Percentiles rank a stretch among this genome's conserved stretches.
These are phyloP conservation scores for Callithrix jacchus DNA, from an alignment of 2,113 vertebrate genomes.

Conservation along the genomic window DNA sequence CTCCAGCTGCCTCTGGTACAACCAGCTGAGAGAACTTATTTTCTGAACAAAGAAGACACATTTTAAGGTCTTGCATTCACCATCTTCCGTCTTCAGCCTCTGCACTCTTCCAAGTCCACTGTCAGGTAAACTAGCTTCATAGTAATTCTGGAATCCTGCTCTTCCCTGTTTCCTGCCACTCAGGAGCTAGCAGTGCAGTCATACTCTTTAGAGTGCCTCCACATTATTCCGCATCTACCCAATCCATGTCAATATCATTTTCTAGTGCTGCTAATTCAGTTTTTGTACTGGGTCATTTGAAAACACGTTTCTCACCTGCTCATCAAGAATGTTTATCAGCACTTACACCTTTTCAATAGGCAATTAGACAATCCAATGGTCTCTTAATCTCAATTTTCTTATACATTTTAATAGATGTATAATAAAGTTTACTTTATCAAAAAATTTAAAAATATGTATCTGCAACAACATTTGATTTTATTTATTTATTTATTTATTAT, in stretches of 20 bases:
- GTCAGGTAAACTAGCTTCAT: neutral
- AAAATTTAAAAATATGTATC: neutral
- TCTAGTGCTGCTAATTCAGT: neutral
- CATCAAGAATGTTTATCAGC: neutral
- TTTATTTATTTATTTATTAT: no score
- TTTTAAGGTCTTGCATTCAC: neutral
- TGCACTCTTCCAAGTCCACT: neutral
- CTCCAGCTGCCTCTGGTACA: neutral
- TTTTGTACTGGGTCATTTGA: neutral
- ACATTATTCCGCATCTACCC: neutral
- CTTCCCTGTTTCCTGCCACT: no score
- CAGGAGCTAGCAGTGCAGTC: neutral
- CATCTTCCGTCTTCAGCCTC: neutral
- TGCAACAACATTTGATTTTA: neutral
- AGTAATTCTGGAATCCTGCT: neutral
- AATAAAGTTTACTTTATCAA: neutral
- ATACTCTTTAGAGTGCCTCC: neutral
- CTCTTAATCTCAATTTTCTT: neutral
- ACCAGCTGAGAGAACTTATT: neutral
- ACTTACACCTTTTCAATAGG: neutral
- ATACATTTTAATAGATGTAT: neutral
- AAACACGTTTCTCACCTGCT: neutral
- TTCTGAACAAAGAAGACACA: neutral
- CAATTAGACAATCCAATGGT: neutral
- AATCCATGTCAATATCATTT: fast-evolving